phyloP scores from a whole-genome alignment of 2,797 vertebrate species.

The Melanotaenia boesemani region DNA sequence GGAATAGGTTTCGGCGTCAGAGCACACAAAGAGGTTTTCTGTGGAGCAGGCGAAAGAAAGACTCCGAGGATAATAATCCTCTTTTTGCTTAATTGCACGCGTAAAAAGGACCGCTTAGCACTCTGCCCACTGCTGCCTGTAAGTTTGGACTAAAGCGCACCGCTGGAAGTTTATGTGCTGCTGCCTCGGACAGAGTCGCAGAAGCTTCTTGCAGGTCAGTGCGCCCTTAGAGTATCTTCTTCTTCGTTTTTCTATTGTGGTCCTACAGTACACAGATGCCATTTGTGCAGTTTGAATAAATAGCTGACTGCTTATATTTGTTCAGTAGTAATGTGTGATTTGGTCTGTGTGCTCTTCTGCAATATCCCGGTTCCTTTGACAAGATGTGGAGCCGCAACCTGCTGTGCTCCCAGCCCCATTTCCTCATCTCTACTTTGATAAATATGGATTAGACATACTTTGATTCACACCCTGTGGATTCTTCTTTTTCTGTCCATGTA shows the following conservation, averaged over 20 bases:
- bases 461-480: conserved; percentile 26
- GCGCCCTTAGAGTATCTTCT: not conserved
- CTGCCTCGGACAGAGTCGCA: conserved; percentile 45
- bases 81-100: conserved; percentile 28
- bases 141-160: conserved; percentile 74
- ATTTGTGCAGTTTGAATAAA: conserved; percentile 18
- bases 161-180: conserved; percentile 70
- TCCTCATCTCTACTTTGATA: conserved; percentile 13
- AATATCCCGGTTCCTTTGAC: conserved; percentile 26
- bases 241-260: not conserved
- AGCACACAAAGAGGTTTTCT: not conserved
- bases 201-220: conserved; percentile 66
- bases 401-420: conserved; percentile 24
- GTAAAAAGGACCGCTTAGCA: conserved; percentile 19
- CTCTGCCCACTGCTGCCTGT: conserved; percentile 41
- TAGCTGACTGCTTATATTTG: conserved; percentile 5
- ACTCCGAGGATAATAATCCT: conserved; percentile 18
- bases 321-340: conserved; percentile 31
- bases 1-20: not conserved
- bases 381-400: conserved; percentile 34
- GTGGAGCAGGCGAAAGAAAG: conserved; percentile 5
- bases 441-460: conserved; percentile 34
- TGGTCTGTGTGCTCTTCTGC: conserved; percentile 33
- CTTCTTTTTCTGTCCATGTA: not conserved
- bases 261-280: not conserved